Evolutionary conservation across 2,888 invertebrate genomes (phyloP).

Genomic region (Andrena bucephala): DNA sequence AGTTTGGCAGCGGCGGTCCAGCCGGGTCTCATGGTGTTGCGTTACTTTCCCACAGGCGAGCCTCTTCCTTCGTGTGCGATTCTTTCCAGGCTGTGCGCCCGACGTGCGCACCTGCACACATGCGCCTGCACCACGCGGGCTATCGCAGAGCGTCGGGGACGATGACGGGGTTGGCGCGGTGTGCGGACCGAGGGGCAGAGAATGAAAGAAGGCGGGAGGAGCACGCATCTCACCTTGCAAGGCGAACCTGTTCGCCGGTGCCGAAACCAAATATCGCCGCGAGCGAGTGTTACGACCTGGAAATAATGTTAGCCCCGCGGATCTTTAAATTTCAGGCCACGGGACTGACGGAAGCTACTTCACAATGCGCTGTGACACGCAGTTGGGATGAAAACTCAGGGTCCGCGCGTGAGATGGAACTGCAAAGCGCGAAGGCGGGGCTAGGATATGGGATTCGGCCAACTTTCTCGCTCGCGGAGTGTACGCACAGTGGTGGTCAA

Average conservation of each 20-base stretch:
- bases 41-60: slow-evolving; percentile 81
- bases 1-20: slow-evolving; percentile 82
- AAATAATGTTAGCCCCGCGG: slow-evolving; percentile 70
- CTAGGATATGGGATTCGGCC: background rate
- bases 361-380: slow-evolving; percentile 28
- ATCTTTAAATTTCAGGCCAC: slow-evolving; percentile 71
- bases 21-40: slow-evolving; percentile 81
- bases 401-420: slow-evolving; percentile 17
- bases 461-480: slow-evolving; percentile 4
- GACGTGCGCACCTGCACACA: slow-evolving; percentile 21
- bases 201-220: slow-evolving; percentile 57
- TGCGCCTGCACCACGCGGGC: slow-evolving; percentile 66
- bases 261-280: slow-evolving; percentile 70
- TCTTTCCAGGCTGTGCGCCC: slow-evolving; percentile 65
- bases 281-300: slow-evolving; percentile 67
- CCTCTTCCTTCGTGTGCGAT: slow-evolving; percentile 66
- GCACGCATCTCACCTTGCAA: slow-evolving; percentile 82
- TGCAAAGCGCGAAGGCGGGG: background rate
- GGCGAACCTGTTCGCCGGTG: slow-evolving; percentile 79
- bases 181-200: slow-evolving; percentile 33
- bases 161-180: slow-evolving; percentile 19
- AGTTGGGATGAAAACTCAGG: slow-evolving; percentile 3
- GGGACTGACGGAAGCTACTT: slow-evolving; percentile 37
- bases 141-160: background rate
- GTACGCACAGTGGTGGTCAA: too few species aligned